Evolutionary conservation across 2,797 vertebrate species (phyloP).

Genomic region (Poeciliopsis turneri): DNA sequence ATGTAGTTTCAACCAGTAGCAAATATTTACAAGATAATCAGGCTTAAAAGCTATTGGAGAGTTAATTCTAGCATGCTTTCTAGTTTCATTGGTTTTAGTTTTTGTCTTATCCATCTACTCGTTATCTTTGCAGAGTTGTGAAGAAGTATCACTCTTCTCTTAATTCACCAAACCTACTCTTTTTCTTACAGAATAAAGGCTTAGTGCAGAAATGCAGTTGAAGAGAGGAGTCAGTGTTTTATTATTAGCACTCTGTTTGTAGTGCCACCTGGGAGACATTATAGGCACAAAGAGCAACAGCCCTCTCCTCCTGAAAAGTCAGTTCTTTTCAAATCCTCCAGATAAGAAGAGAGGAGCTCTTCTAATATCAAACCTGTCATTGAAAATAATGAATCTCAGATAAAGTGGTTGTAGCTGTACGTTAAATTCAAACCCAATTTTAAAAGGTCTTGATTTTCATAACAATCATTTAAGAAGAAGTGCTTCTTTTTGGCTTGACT

Average conservation of each 20-base stretch:
- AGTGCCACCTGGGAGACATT: constrained; percentile 40
- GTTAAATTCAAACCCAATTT: background rate
- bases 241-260: constrained; percentile 46
- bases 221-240: constrained; percentile 21
- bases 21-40: background rate
- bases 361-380: constrained; percentile 17
- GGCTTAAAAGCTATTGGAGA: background rate
- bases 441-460: background rate
- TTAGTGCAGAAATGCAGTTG: constrained; percentile 21
- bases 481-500: background rate
- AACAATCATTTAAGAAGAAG: background rate
- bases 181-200: background rate
- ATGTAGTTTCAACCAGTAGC: background rate
- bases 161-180: background rate
- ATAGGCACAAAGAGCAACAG: constrained; percentile 25
- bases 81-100: background rate
- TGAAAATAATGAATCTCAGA: constrained; percentile 17
- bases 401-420: background rate
- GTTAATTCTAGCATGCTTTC: background rate
- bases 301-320: constrained; percentile 22
- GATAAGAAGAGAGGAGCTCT: constrained; percentile 25
- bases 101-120: background rate
- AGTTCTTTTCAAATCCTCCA: constrained; percentile 36
- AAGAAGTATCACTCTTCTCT: background rate
- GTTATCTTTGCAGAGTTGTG: background rate